Evolutionary conservation across 2,113 vertebrate species (phyloP), one percentile per base, ranked within the genome.

Genomic region (Pachycephala philippinensis): DNA sequence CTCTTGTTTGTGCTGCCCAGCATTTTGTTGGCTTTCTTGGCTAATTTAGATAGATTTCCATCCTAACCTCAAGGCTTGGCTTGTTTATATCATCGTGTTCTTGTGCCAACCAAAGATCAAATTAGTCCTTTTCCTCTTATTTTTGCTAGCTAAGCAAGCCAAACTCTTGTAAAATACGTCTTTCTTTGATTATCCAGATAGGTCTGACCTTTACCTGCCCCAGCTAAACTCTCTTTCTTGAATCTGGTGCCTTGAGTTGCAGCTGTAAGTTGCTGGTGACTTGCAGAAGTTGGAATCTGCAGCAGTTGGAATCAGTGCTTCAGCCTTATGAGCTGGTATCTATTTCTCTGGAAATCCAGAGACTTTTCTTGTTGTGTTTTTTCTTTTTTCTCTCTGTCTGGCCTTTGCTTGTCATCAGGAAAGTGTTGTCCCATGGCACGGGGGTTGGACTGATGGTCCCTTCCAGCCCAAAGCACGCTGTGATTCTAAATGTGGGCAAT

Each of bases 391-490:
- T 78, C 27, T 91, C 74, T 54, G 7, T 68, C 56, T 40, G 30
- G 64, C n/a, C 45, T 90, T 80, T 85, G 35, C 57, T 84, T 77
- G 42, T 61, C 39, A 33, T 47, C 2, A 6, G 19, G 76, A 21
- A 60, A 80, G 20, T 0, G 7, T 6, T 77, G 44, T 52, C 8
- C 45, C 13, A 0, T 44, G n/a, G 31, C 1, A 3, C n/a, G 27
- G 27, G 6, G 3, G 3, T 49, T 52, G 64, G 54, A 57, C n/a
- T 69, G 47, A 19, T 69, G 24, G 16, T 39, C 40, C 21, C 6
- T 81, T 44, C 40, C 28, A 69, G 13, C 15, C 24, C 45, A 33
- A 7, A 49, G 14, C 1, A 1, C 13, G 22, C 45, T 21, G 31
- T 69, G 63, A 39, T 69, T 77, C 49, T 74, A 24, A 84, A 23